Conservation (phyloP, 2,113 vertebrate species). For the Gallinago paraguaiae region DNA sequence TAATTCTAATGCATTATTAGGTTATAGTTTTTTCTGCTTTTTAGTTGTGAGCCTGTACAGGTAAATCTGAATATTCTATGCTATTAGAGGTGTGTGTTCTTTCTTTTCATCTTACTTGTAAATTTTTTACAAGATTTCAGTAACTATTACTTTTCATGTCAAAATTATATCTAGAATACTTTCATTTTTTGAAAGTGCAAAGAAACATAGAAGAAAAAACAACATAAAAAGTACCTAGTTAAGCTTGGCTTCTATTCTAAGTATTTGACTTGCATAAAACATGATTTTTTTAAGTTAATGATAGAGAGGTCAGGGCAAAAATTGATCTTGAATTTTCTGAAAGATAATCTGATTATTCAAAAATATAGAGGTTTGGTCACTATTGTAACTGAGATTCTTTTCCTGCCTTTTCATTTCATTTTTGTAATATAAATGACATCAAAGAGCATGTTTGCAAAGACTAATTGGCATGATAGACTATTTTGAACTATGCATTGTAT, state of each 20-base stretch:
- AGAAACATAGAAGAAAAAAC: neutral
- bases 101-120: neutral
- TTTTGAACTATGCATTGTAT: neutral
- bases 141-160: neutral
- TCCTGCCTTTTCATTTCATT: neutral
- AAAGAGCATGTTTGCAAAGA: neutral
- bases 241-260: neutral
- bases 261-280: neutral
- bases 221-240: neutral
- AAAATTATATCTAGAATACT: neutral
- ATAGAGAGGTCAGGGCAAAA: neutral
- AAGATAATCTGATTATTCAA: neutral
- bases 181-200: neutral
- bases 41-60: neutral
- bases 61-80: neutral
- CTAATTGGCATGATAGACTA: neutral
- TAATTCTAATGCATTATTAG: neutral
- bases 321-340: neutral
- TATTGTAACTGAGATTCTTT: neutral
- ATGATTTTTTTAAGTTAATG: neutral
- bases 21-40: neutral
- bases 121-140: neutral
- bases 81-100: neutral
- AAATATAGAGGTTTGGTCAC: neutral
- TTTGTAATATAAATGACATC: neutral